Evolutionary conservation across 2,113 vertebrate genomes (phyloP), one percentile per base, ranked within the genome.

Genomic region (Thunnus maccoyii): DNA sequence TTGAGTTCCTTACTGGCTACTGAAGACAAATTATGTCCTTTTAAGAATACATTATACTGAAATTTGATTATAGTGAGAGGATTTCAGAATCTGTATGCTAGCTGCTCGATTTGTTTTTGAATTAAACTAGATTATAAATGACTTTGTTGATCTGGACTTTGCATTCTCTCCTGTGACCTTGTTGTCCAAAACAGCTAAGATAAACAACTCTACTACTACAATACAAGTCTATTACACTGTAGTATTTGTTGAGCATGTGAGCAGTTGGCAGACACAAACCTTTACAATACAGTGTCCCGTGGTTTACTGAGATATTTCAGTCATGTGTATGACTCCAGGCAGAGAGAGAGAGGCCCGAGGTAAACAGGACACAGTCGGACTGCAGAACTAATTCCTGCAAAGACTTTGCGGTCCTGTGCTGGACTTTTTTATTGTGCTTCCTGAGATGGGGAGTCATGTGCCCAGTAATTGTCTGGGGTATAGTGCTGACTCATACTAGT

Each of bases 401-500:
- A 86, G 81, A 71, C 50, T 76, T 48, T 62, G 55, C 27, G 55
- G 74, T 83, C 64, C 72, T 10, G 0, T 44, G 62, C 73, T 67
- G 74, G 71, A 84, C 74, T 70, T 83, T 22, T 30, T 72, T 66
- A 20, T 77, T n/a, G 32, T 77, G 36, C 56, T 83, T 67, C 30
- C 22, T 25, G 63, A 56, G 69, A 70, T 47, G 3, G 20, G 22
- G 63, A 82, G 68, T 87, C 57, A 18, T 86, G 65, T 75, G 72
- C 58, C 30, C 57, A n/a, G 78, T 84, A 85, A 80, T 81, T 75
- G 83, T 67, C 82, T 63, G 69, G 68, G 77, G 78, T 82, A 57
- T 41, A 71, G 18, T 89, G 89, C 89, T 91, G 89, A 91, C 85
- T 91, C 86, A 90, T 85, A 65, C 50, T 54, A 79, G 55, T 62